These are phyloP conservation scores for Cephalopholis sonnerati DNA, from an alignment of 2,113 vertebrate genomes.

Conservation along the genomic window DNA sequence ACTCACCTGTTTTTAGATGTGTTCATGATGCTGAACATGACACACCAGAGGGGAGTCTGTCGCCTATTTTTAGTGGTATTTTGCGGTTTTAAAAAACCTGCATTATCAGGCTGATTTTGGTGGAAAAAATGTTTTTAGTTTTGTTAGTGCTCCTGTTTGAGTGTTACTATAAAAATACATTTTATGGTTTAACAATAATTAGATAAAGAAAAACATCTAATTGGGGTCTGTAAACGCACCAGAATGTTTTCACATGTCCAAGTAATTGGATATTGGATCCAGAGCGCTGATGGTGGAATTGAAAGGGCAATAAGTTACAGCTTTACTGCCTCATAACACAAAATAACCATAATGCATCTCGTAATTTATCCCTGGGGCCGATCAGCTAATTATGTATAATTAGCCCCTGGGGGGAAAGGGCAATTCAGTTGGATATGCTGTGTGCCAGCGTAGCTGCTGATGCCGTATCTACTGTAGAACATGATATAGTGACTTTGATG, in stretches of 20 bases:
- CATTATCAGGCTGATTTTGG: too few relatives aligned
- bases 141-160: neutral
- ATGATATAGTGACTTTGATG: neutral
- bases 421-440: neutral
- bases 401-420: slow-evolving; percentile 11
- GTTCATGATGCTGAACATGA: too few relatives aligned
- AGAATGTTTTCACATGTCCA: neutral
- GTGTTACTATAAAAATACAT: neutral
- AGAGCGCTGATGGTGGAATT: slow-evolving; percentile 11
- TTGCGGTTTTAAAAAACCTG: too few relatives aligned
- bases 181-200: neutral
- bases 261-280: neutral
- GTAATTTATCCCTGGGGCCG: slow-evolving; percentile 36
- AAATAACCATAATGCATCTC: slow-evolving; percentile 25
- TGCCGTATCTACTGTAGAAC: neutral
- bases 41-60: too few relatives aligned
- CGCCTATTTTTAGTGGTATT: too few relatives aligned
- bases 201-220: neutral
- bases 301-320: slow-evolving; percentile 9
- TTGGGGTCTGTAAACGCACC: neutral
- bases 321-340: slow-evolving; percentile 23
- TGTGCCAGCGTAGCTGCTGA: slow-evolving; percentile 20
- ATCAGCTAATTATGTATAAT: slow-evolving; percentile 38
- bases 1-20: too few relatives aligned
- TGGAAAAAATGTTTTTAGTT: neutral